These are phyloP conservation scores for Nebria salina DNA, from an alignment of 2,888 invertebrate species.

Conservation along the genomic window DNA sequence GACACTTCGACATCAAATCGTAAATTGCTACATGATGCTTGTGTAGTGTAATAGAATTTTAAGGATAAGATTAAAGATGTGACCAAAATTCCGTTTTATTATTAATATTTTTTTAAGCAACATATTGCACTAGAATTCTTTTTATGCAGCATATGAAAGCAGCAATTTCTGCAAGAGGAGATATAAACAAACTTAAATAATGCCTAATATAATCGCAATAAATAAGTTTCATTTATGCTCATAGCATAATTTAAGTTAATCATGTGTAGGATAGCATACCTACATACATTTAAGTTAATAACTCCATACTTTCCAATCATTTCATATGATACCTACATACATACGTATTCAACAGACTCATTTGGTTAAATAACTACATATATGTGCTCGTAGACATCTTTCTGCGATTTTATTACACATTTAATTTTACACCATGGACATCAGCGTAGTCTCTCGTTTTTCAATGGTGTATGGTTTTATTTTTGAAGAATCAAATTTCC, in stretches of 20 bases:
- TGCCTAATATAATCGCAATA: neutral
- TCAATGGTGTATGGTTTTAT: too few relatives aligned
- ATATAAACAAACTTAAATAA: neutral
- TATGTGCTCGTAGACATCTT: slow-evolving; percentile 4
- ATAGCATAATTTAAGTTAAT: neutral
- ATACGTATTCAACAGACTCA: slow-evolving; percentile 5
- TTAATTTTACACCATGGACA: neutral
- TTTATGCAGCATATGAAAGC: too few relatives aligned
- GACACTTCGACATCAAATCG: neutral
- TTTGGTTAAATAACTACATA: neutral
- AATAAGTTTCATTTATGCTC: neutral
- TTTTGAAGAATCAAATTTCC: too few relatives aligned
- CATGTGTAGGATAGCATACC: slow-evolving; percentile 6
- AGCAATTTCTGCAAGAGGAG: neutral
- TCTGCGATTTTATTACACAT: neutral
- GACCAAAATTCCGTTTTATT: too few relatives aligned
- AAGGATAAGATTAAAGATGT: too few relatives aligned
- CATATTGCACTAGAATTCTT: too few relatives aligned
- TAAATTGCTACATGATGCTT: too few relatives aligned
- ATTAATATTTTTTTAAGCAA: too few relatives aligned
- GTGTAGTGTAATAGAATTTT: too few relatives aligned
- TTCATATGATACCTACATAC: neutral
- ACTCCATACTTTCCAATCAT: slow-evolving; percentile 19
- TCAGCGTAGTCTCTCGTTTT: too few relatives aligned
- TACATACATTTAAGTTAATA: neutral